Conservation (phyloP, 2,888 invertebrate genomes). For the Entomobrya multifasciata region DNA sequence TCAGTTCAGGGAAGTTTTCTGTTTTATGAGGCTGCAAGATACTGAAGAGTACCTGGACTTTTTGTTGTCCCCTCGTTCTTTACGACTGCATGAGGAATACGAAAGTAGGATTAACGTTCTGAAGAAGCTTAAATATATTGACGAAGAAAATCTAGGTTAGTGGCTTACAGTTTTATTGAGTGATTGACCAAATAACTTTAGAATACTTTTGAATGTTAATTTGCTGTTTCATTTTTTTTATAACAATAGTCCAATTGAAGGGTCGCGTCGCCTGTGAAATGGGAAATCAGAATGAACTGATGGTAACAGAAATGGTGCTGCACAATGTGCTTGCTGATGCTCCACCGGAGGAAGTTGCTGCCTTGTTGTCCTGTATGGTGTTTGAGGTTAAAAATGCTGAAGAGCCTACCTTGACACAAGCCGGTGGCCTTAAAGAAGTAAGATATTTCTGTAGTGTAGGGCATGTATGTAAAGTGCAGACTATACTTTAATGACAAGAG, state of each 20-base stretch:
- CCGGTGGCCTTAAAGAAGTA: constrained; percentile 83
- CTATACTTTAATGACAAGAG: no score
- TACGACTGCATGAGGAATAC: constrained; percentile 95
- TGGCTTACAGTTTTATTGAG: no score
- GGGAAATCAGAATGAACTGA: constrained; percentile 91
- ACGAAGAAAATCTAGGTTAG: constrained; percentile 86
- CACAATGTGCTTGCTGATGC: constrained; percentile 93
- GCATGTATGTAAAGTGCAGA: no score
- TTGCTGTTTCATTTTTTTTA: constrained; percentile 74
- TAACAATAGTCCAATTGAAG: constrained; percentile 88
- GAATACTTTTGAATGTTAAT: not conserved
- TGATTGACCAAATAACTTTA: no score
- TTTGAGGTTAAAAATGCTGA: constrained; percentile 91
- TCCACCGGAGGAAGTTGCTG: constrained; percentile 95
- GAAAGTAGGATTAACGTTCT: constrained; percentile 89
- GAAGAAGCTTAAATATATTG: constrained; percentile 88
- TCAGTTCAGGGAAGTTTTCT: constrained; percentile 88
- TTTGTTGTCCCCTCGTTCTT: constrained; percentile 90
- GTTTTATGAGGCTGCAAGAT: constrained; percentile 81
- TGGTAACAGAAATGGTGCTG: constrained; percentile 95
- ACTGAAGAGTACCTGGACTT: constrained; percentile 89
- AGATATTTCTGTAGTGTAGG: no score
- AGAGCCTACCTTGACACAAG: constrained; percentile 84
- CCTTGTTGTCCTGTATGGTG: constrained; percentile 94
- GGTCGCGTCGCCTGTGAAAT: constrained; percentile 94